Base-by-base conservation (phyloP, 2,888 invertebrate species). In the Helleia helle region DNA sequence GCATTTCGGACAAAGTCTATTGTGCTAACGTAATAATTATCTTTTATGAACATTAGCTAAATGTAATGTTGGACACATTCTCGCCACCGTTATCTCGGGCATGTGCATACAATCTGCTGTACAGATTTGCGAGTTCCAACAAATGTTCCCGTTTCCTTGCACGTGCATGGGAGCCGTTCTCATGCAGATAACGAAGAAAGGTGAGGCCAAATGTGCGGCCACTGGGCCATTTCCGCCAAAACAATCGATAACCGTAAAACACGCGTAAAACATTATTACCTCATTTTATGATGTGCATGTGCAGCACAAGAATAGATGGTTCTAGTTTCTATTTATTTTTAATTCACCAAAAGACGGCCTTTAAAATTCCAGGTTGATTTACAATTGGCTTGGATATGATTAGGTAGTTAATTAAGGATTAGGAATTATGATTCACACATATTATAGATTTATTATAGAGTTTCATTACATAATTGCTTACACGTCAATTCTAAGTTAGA, bases 171-270 rank as follows among this genome's bases (percentile, higher is more conserved):
- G 68, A 69, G 63, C 62, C 46, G 44, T 50, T 62, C 80, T 80
- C 64, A 75, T 81, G 79, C 41, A 54, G 65, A 65, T 65, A 65
- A 70, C 62, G 62, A 62, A 69, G 77, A 74, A 79, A 81, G 80
- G 77, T 79, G 72, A 80, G 67, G 47, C 59, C 61, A 58, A 61
- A 59, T 59, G 59, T 59, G 69, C 65, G 59, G 58, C 17, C 17
- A 31, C 17, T 31, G 5, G 4, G 6, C 46, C 49, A 55, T 64
- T 71, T 72, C 73, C 71, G 68, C 62, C 64, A 58, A 61, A 61
- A 48, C 45, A 37, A 44, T 41, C 47, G 46, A 43, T 46, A 38
- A 46, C 46, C 43, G 47, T 48, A 47, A 51, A 51, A 47, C 25
- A 41, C 47, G 40, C 42, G 47, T 50, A 44, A 48, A 46, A 30